Percentiles rank a stretch among this genome's conserved stretches.
Evolutionary conservation across 2,113 vertebrate species (phyloP).

Genomic region (Salvator merianae): DNA sequence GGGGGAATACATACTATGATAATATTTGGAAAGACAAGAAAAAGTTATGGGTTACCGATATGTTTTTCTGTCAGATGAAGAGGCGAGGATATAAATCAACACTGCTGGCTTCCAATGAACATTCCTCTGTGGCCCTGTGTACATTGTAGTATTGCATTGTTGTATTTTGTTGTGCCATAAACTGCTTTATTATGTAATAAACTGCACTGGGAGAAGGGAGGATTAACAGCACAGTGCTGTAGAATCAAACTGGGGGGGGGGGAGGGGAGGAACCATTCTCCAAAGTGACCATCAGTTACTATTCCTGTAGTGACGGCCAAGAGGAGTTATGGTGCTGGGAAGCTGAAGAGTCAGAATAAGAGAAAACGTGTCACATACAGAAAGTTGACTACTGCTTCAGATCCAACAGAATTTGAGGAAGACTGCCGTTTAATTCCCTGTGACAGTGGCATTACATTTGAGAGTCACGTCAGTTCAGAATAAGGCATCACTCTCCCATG

Average conservation of each 20-base stretch:
- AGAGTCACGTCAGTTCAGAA: too few relatives aligned
- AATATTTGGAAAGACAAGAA: constrained; percentile 21
- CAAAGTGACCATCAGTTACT: too few relatives aligned
- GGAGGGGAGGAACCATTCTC: background rate
- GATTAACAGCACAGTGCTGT: background rate
- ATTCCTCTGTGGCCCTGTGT: background rate
- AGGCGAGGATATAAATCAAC: background rate
- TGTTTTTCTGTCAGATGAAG: background rate
- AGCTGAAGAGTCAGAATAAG: too few relatives aligned
- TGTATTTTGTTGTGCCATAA: constrained; percentile 1
- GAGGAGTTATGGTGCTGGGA: too few relatives aligned
- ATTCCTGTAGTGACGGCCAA: too few relatives aligned
- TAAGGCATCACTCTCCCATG: too few relatives aligned
- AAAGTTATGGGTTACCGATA: background rate
- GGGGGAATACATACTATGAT: constrained; percentile 5
- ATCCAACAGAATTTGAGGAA: too few relatives aligned
- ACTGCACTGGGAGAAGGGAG: background rate
- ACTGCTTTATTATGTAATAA: background rate
- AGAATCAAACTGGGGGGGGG: background rate
- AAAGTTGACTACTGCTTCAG: too few relatives aligned
- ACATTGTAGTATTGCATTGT: background rate
- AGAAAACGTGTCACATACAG: too few relatives aligned
- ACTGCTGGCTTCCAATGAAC: background rate
- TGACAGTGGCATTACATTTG: too few relatives aligned
- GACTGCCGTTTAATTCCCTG: too few relatives aligned